Conservation (phyloP, 1,140 invertebrate genomes). For the Megalopta genalis region DNA sequence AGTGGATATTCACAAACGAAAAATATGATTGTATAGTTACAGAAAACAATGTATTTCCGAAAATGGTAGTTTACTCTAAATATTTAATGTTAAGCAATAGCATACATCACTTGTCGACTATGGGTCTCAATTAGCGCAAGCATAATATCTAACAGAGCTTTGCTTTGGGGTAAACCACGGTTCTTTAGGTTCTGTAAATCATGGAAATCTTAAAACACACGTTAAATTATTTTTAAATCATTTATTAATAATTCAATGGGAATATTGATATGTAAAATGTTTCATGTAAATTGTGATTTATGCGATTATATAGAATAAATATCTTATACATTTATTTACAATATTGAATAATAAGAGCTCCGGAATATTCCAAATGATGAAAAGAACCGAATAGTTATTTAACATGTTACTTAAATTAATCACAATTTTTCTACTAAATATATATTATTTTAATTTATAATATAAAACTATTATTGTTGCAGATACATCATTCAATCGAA, state of each 20-base stretch:
- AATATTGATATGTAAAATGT: too few species aligned
- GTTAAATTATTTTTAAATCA: not conserved
- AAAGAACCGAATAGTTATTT: not conserved
- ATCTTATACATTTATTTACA: not conserved
- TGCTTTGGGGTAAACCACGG: not conserved
- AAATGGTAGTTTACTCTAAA: too few species aligned
- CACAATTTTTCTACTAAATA: not conserved
- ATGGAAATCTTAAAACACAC: not conserved
- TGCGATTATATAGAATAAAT: too few species aligned
- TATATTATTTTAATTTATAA: not conserved
- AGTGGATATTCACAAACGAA: too few species aligned
- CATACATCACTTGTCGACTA: not conserved
- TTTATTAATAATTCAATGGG: too few species aligned
- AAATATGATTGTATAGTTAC: too few species aligned
- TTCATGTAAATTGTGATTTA: too few species aligned
- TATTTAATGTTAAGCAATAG: too few species aligned
- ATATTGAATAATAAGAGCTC: not conserved
- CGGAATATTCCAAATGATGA: not conserved
- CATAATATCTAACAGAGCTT: not conserved
- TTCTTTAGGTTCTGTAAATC: not conserved
- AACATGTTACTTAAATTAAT: not conserved
- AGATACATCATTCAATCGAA: slow-evolving; percentile 72
- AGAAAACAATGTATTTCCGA: too few species aligned
- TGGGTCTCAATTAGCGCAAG: not conserved
- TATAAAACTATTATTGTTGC: slow-evolving; percentile 44